These are phyloP conservation scores for Tenthredo amoena DNA, from an alignment of 2,888 invertebrate species.

Conservation along the genomic window DNA sequence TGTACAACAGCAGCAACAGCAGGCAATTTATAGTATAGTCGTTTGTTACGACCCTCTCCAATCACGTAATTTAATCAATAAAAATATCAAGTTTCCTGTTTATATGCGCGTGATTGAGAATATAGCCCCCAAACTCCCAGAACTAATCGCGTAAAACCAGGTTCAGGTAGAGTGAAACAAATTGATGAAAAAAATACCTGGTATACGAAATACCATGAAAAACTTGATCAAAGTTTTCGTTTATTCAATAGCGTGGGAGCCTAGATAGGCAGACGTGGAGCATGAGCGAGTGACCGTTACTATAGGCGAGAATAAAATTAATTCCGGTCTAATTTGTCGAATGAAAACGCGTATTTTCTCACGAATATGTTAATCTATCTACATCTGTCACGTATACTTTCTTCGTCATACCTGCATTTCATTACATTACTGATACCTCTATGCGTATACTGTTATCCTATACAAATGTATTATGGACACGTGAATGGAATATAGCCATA, in stretches of 20 bases:
- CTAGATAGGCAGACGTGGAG: background rate
- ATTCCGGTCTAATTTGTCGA: constrained; percentile 18
- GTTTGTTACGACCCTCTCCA: background rate
- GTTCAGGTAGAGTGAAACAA: background rate
- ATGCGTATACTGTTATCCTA: background rate
- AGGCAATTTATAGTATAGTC: background rate
- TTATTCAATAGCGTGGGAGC: background rate
- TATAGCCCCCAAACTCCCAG: background rate
- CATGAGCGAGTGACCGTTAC: constrained; percentile 1
- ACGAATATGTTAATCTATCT: constrained; percentile 34
- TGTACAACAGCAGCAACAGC: background rate
- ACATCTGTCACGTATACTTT: constrained; percentile 20
- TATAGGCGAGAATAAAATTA: constrained; percentile 10
- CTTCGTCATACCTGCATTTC: constrained; percentile 24
- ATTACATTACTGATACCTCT: background rate
- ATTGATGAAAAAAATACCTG: background rate
- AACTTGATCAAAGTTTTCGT: background rate
- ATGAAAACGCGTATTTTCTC: constrained; percentile 27
- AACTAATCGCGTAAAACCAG: background rate
- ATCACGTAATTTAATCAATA: background rate
- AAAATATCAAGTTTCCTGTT: background rate
- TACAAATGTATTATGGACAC: background rate
- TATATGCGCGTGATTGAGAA: background rate
- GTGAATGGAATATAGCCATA: constrained; percentile 23
- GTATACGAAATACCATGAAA: background rate